Evolutionary conservation across 1,140 invertebrate genomes (phyloP), one percentile per base, ranked within the genome.

Genomic region (Papilio aristodemus): DNA sequence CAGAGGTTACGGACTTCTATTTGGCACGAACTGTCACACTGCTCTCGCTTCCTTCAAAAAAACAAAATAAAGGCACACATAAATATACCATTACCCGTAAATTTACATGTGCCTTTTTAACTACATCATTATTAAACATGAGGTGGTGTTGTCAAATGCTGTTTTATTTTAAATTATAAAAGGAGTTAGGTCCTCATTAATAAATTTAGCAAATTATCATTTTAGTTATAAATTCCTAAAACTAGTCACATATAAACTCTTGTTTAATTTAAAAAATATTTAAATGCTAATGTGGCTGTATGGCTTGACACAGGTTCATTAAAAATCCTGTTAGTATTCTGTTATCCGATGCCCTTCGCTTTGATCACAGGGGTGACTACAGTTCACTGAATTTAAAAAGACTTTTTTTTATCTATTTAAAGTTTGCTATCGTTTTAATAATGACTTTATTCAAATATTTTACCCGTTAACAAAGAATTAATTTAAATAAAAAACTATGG

Each of bases 281-380:
- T 43, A 43, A 43, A 43, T 43, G 41, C 41, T 43, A 43, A 43
- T 43, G 41, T 14, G 41, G n/a, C 41, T 43, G 41, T n/a, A 43
- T 39, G 38, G 0, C 41, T 43, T 43, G 41, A 43, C 14, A 43
- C 41, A 43, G n/a, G 41, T 17, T 43, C 41, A 13, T 43, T 46
- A 46, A 46, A 46, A 46, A 46, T 14, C 17, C 43, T 46, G 43
- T 46, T 46, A 19, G 17, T 22, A 22, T 50, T 50, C 46, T 50
- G 46, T 50, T 50, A 50, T 50, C 19, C 19, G 46, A 50, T 50
- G 46, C 46, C 46, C 46, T 50, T 50, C 46, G 46, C 46, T 50
- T 50, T 50, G 46, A 50, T 50, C 19, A 17, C 46, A 9, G 46
- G 46, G 17, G 10, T 13, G 19, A 22, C 46, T 50, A 22, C 46